Evolutionary conservation across 2,113 vertebrate genomes (phyloP).

Genomic region (Crypturellus undulatus): DNA sequence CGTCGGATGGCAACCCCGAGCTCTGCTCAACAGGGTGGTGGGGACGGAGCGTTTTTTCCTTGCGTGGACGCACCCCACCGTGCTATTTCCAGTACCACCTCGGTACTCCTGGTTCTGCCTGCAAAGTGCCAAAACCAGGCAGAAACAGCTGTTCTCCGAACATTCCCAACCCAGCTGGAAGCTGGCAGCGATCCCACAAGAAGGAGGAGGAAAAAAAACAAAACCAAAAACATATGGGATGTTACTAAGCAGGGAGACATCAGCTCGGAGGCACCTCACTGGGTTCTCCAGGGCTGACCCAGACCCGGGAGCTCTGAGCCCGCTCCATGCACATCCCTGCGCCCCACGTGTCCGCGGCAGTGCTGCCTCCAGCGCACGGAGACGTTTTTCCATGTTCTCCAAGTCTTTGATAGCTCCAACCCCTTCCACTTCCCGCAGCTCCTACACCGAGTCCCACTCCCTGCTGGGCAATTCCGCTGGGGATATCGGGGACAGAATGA

Average conservation of each 20-base stretch:
- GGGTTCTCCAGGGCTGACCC: neutral
- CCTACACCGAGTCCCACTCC: neutral
- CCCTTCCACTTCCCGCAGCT: neutral
- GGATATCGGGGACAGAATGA: neutral
- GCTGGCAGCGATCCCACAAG: neutral
- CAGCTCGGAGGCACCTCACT: neutral
- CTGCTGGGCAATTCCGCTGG: slow-evolving; percentile 24
- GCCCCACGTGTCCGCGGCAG: too few relatives aligned
- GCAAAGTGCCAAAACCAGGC: neutral
- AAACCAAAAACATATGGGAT: neutral
- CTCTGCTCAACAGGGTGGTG: neutral
- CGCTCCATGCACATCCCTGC: neutral
- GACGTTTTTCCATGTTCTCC: neutral
- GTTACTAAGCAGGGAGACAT: too few relatives aligned
- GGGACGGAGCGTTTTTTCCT: too few relatives aligned
- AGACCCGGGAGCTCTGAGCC: neutral
- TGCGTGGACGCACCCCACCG: neutral
- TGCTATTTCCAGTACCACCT: neutral
- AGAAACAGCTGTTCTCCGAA: neutral
- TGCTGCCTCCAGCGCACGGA: neutral
- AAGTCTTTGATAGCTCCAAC: fast-evolving
- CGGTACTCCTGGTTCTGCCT: neutral
- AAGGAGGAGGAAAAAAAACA: too few relatives aligned
- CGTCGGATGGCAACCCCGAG: neutral
- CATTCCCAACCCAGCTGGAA: neutral